A percentile compares a stretch with the other conserved stretches of the same genome.
phyloP scores from a whole-genome alignment of 2,888 invertebrate genomes.

The Allygus modestus region DNA sequence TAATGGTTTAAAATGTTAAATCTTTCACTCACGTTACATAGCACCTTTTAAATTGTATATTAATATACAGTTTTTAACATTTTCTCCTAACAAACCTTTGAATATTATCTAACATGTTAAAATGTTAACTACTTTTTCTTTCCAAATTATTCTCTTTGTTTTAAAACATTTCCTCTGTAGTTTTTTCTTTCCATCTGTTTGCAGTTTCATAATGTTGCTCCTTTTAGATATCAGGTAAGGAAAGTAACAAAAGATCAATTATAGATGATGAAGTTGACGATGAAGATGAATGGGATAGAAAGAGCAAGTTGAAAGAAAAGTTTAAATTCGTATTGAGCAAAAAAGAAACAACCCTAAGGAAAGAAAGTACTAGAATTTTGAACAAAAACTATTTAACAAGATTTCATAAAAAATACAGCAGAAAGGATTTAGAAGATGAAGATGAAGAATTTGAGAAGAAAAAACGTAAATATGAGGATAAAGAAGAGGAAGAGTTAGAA shows the following conservation, averaged over 20 bases:
- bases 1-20: no score
- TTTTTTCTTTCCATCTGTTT: not conserved
- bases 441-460: slow-evolving; percentile 72
- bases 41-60: no score
- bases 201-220: not conserved
- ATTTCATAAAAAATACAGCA: slow-evolving; percentile 38
- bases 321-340: not conserved
- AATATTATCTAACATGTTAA: no score
- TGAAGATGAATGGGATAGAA: slow-evolving; percentile 70
- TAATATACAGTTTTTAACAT: no score
- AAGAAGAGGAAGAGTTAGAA: slow-evolving; percentile 73
- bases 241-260: slow-evolving; percentile 20
- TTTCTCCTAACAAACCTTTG: no score
- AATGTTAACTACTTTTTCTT: no score
- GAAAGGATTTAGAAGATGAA: slow-evolving; percentile 68
- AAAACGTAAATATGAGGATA: slow-evolving; percentile 70
- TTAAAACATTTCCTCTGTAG: not conserved
- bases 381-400: slow-evolving; percentile 17
- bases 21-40: no score
- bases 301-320: slow-evolving; percentile 67
- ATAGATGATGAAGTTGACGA: slow-evolving; percentile 69
- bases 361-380: not conserved
- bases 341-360: not conserved
- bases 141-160: no score
- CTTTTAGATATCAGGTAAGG: not conserved